A percentile compares a stretch with the other conserved stretches of the same genome.
phyloP scores from a whole-genome alignment of 2,888 invertebrate species.

The Andrena hattorfiana region DNA sequence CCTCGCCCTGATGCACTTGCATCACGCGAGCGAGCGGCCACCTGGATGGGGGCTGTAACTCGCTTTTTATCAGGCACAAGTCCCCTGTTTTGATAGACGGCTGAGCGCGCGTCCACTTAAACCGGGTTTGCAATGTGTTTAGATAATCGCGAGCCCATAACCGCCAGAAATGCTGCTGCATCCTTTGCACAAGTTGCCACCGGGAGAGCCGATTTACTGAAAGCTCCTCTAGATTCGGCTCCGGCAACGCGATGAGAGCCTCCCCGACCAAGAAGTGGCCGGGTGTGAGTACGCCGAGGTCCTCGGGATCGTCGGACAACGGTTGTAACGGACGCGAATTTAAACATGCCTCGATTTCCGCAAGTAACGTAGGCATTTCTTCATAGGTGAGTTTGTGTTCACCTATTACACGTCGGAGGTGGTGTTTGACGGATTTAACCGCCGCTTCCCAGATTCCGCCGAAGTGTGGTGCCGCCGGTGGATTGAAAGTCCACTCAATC shows the following conservation, averaged over 20 bases:
- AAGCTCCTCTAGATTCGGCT: not conserved
- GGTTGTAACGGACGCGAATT: not conserved
- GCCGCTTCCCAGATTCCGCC: not conserved
- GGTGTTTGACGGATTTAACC: slow-evolving; percentile 9
- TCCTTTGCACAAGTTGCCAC: not conserved
- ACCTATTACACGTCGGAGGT: slow-evolving; percentile 1
- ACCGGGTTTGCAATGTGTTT: not conserved
- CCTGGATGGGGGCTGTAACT: too few species aligned
- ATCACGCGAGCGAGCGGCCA: too few species aligned
- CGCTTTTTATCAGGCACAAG: too few species aligned
- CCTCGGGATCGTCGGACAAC: too few species aligned
- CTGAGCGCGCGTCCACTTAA: not conserved
- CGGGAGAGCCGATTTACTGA: not conserved
- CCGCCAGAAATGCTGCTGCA: slow-evolving; percentile 2
- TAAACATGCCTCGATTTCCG: not conserved
- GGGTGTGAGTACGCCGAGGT: too few species aligned
- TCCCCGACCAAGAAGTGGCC: slow-evolving; percentile 10
- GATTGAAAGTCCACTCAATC: too few species aligned
- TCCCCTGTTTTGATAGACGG: not conserved
- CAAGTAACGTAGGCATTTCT: not conserved
- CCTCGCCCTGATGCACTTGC: too few species aligned
- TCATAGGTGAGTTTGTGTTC: not conserved
- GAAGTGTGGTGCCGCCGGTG: not conserved
- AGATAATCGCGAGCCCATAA: slow-evolving; percentile 1
- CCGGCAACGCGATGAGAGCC: not conserved